Evolutionary conservation across 2,797 vertebrate genomes (phyloP), one percentile per base, ranked within the genome.

Genomic region (Megaceryle alcyon): DNA sequence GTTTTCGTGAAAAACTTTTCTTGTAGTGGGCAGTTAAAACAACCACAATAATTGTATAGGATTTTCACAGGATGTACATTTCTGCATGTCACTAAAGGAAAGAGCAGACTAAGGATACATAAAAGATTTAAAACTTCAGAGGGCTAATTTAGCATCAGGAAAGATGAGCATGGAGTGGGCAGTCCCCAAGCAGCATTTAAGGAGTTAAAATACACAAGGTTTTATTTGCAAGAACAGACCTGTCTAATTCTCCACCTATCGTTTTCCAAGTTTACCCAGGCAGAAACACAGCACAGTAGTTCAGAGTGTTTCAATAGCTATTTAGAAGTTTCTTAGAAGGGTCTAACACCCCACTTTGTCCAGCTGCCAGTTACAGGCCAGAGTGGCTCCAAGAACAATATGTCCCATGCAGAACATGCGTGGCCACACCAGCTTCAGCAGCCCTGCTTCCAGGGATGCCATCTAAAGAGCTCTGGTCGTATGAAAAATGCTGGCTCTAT

Each of bases 361-460:
- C 80, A 73, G 71, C 86, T 95, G 95, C 86, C 95, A 96, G 82
- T 17, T 60, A 44, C 1, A 7, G 77, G 37, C 44, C 72, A 8
- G 37, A 23, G 53, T 0, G 9, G 48, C 88, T 95, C 86, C 64
- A 51, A 82, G 93, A 63, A 97, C 90, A 91, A n/a, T 56, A 22
- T 23, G 90, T 92, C 26, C 85, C 57, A 9, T 79, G 87, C 69
- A 49, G 90, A 68, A 46, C 37, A 56, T 1, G 59, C 3, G 3
- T 60, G 65, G 80, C 69, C 73, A 51, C 2, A 3, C 66, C 75
- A 82, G 53, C 39, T 78, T 68, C 12, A 3, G 41, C 83, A 51
- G 49, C 84, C 61, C 81, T 49, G 64, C 65, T 77, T 26, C 65
- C 51, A 43, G 63, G 57, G 77, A 31, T 44, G 89, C 43, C 88